Conservation (phyloP, 2,113 vertebrate genomes). For the Apistogramma diplotaenia region DNA sequence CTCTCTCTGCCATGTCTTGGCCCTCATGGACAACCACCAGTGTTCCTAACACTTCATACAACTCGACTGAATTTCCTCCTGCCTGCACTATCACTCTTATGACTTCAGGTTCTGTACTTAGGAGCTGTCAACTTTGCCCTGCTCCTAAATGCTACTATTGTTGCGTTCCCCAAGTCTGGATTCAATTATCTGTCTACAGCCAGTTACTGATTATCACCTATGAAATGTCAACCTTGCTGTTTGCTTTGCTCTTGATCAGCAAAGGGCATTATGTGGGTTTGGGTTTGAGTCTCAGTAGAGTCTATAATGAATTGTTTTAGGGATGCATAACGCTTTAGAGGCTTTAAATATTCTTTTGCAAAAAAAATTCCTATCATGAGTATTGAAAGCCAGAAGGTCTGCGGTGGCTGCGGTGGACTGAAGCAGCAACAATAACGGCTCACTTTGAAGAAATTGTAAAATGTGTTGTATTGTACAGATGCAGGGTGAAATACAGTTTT, state of each 20-base stretch:
- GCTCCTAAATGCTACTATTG: constrained; percentile 43
- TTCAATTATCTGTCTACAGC: constrained; percentile 45
- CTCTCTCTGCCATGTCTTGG: constrained; percentile 54
- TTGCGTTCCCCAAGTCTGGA: constrained; percentile 35
- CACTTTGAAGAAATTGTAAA: not conserved
- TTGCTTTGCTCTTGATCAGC: constrained; percentile 39
- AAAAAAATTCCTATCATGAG: constrained; percentile 37
- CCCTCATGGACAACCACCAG: constrained; percentile 60
- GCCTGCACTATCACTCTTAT: constrained; percentile 41
- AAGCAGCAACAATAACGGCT: constrained; percentile 9
- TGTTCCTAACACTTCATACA: constrained; percentile 44
- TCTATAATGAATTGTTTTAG: constrained; percentile 36
- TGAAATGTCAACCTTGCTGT: constrained; percentile 54
- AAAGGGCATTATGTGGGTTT: constrained; percentile 25
- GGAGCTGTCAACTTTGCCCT: constrained; percentile 40
- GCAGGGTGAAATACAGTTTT: not conserved
- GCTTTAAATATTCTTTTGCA: constrained; percentile 37
- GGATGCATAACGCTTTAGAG: constrained; percentile 42
- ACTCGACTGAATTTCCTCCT: constrained; percentile 33
- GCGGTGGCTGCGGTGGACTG: constrained; percentile 15
- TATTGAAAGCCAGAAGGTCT: constrained; percentile 32
- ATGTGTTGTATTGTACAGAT: not conserved
- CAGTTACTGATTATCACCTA: constrained; percentile 42
- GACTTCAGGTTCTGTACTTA: constrained; percentile 56
- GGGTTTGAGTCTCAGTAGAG: constrained; percentile 19